Conservation (phyloP, 30 jellyfish, hydroid and myxozoan genomes). For the Turritopsis rubra region DNA sequence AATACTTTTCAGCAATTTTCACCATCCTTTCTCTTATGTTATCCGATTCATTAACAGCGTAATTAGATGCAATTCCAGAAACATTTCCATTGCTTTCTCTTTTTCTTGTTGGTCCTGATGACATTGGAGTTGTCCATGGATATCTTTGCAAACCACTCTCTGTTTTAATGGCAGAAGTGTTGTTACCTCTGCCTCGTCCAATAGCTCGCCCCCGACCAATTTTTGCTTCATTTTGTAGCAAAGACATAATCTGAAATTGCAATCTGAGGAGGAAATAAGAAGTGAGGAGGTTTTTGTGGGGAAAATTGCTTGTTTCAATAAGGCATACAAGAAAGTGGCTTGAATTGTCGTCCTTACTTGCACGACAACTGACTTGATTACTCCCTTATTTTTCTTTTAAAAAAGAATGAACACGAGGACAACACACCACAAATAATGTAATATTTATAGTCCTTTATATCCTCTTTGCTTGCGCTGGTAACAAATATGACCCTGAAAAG, state of each 20-base stretch:
- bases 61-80: not conserved
- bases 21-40: not conserved
- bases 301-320: no score
- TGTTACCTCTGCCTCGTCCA: not conserved
- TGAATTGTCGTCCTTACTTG: no score
- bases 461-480: no score
- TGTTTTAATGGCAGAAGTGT: not conserved
- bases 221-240: not conserved
- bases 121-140: conserved; percentile 8
- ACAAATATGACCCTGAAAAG: not conserved
- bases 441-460: no score
- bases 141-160: not conserved
- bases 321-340: no score
- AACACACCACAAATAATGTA: no score
- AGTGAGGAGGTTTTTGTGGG: no score
- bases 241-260: not conserved
- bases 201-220: not conserved
- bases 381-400: no score
- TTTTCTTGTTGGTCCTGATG: not conserved
- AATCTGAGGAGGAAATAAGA: no score
- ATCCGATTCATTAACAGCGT: not conserved
- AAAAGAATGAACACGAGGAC: no score
- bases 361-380: no score
- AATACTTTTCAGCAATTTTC: conserved; percentile 40
- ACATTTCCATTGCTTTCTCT: not conserved